Conservation (phyloP, 2,888 invertebrate species). For the Mesorhabditis spiculigera region DNA sequence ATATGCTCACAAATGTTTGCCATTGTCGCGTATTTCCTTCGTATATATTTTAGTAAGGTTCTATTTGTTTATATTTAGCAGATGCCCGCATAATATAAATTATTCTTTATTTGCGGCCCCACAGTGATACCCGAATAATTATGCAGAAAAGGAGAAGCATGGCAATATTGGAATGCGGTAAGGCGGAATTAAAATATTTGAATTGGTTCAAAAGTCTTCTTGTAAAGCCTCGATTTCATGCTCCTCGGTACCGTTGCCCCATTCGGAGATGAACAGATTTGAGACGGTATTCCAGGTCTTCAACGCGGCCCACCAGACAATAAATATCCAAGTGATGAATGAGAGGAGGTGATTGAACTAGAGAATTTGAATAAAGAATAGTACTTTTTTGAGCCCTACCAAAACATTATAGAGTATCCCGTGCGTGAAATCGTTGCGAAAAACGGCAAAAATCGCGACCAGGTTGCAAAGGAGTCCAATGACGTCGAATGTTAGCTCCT, state of each 20-base stretch:
- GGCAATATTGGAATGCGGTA: background rate
- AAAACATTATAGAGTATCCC: slow-evolving; percentile 1
- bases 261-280: slow-evolving; percentile 3
- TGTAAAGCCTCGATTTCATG: background rate
- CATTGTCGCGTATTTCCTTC: too few species aligned
- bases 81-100: too few species aligned
- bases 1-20: too few species aligned
- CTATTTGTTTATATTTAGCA: too few species aligned
- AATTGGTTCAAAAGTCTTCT: background rate
- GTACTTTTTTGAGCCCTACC: background rate
- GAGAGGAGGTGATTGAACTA: slow-evolving; percentile 6
- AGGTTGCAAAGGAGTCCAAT: background rate
- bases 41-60: too few species aligned
- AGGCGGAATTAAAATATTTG: slow-evolving; percentile 1
- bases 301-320: background rate
- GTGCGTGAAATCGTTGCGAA: background rate
- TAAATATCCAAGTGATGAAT: background rate
- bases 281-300: background rate
- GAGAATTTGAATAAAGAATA: background rate
- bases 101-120: too few species aligned
- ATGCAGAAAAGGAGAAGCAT: too few species aligned
- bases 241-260: background rate
- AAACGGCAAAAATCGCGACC: background rate
- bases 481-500: background rate
- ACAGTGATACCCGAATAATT: too few species aligned